phyloP scores from a whole-genome alignment of 2,797 vertebrate genomes.

The Micromesistius poutassou region DNA sequence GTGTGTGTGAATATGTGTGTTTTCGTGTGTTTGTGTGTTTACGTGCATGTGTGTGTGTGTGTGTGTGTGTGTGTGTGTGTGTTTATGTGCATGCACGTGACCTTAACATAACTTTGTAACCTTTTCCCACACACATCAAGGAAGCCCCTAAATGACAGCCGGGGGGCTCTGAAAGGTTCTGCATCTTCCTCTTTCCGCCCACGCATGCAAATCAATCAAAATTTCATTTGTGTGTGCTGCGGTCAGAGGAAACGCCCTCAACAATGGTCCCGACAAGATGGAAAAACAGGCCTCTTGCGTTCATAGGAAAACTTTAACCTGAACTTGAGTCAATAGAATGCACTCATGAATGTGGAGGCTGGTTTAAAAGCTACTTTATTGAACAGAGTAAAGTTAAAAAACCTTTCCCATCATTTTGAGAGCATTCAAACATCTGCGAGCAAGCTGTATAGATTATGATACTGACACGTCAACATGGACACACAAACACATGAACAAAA shows the following conservation, averaged over 20 bases:
- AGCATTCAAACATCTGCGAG: too few species aligned
- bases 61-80: slow-evolving; percentile 5
- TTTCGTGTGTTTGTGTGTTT: slow-evolving; percentile 1
- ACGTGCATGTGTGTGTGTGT: background rate
- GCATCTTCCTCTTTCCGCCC: slow-evolving; percentile 47
- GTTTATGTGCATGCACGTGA: slow-evolving; percentile 36
- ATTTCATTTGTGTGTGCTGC: slow-evolving; percentile 22
- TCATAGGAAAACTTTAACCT: background rate
- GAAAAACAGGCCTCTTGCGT: background rate
- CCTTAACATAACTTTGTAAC: slow-evolving; percentile 48
- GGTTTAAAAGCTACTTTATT: too few species aligned
- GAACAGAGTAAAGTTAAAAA: too few species aligned
- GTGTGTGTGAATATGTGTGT: slow-evolving; percentile 1
- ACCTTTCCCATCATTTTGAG: too few species aligned
- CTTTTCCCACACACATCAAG: slow-evolving; percentile 65
- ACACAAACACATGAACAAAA: too few species aligned
- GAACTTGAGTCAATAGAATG: background rate
- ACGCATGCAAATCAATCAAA: slow-evolving; percentile 48
- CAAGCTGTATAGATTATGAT: too few species aligned
- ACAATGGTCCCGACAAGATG: background rate
- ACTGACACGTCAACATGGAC: too few species aligned
- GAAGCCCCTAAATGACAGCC: slow-evolving; percentile 41
- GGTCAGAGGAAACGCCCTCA: background rate
- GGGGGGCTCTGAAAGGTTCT: slow-evolving; percentile 49
- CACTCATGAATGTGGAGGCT: background rate